These are phyloP conservation scores for Synanceia verrucosa DNA, from an alignment of 2,797 vertebrate species.

Conservation along the genomic window DNA sequence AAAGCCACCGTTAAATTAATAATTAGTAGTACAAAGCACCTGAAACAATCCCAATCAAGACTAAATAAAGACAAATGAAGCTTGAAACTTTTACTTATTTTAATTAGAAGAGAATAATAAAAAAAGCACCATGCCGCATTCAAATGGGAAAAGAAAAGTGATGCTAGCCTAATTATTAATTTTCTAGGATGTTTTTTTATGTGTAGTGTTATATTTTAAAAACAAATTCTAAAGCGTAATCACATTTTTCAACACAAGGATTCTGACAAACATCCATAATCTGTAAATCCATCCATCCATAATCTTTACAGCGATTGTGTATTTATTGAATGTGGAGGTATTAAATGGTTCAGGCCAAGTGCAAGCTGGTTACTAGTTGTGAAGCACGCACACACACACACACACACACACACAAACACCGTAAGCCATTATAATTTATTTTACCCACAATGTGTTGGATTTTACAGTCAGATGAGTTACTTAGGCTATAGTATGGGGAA, in stretches of 20 bases:
- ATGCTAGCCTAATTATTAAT: not conserved
- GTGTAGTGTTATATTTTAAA: not conserved
- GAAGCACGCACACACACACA: not conserved
- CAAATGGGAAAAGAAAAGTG: not conserved
- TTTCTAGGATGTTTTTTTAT: not conserved
- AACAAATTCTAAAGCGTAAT: not conserved
- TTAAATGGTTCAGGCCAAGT: not conserved
- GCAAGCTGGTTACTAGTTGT: not conserved
- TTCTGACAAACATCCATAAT: conserved; percentile 9
- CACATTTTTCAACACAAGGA: not conserved
- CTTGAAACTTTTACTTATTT: not conserved
- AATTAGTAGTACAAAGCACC: not conserved
- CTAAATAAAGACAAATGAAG: not conserved
- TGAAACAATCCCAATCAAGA: not conserved
- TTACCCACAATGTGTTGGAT: no score
- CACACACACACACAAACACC: no score
- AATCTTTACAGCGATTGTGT: conserved; percentile 22
- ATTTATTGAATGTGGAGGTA: conserved; percentile 32
- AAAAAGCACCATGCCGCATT: not conserved
- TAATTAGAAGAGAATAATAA: not conserved
- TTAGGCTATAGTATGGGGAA: not conserved
- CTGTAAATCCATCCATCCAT: conserved; percentile 5
- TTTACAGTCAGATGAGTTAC: no score
- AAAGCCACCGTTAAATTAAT: not conserved
- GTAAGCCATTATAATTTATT: fast-evolving